A percentile compares a stretch with the other conserved stretches of the same genome.
These are phyloP conservation scores for Amphilophus citrinellus DNA, from an alignment of 2,113 vertebrate species.

Conservation along the genomic window DNA sequence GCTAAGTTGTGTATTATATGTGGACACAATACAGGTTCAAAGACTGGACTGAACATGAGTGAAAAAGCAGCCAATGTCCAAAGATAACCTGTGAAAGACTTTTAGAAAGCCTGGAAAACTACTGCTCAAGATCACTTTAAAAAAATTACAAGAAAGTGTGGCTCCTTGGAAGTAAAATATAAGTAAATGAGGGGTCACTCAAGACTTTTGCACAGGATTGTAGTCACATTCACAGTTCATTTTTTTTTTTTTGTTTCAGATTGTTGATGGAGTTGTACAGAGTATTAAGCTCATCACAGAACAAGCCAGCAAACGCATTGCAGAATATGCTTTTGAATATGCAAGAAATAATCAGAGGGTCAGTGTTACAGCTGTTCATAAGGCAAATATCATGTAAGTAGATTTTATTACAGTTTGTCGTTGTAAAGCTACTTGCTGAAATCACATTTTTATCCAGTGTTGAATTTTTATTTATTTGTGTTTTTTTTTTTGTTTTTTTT, in stretches of 20 bases:
- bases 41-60: background rate
- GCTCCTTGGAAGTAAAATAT: background rate
- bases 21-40: fast-evolving
- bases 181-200: background rate
- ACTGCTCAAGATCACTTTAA: background rate
- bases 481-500: background rate
- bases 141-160: background rate
- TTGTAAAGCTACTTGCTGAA: background rate
- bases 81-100: background rate
- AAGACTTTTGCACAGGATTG: background rate
- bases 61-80: background rate
- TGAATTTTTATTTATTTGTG: background rate
- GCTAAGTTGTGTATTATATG: too few species aligned
- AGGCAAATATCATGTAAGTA: slow-evolving; percentile 97
- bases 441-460: background rate
- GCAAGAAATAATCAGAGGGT: slow-evolving; percentile 92
- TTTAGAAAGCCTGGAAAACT: background rate
- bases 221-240: background rate
- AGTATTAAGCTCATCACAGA: slow-evolving; percentile 98
- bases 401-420: background rate
- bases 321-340: slow-evolving; percentile 96
- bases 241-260: slow-evolving; percentile 77
- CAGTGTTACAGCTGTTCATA: slow-evolving; percentile 95
- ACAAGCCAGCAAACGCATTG: slow-evolving; percentile 91
- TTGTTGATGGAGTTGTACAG: slow-evolving; percentile 96